Conservation (phyloP, 2,113 vertebrate species). For the Melanerpes aurifrons region DNA sequence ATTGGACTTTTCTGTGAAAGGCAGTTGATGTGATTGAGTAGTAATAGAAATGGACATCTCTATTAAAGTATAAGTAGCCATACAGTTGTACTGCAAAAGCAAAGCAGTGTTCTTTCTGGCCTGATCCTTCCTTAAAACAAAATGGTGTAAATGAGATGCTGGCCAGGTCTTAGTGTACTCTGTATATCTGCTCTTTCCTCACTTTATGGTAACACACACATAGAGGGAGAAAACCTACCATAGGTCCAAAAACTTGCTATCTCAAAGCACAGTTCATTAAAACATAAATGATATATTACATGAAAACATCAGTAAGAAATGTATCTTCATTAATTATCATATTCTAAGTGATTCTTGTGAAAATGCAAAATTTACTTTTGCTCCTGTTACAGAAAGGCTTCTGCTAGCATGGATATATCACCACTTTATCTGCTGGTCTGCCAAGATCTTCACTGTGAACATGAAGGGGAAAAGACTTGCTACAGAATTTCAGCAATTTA, state of each 20-base stretch:
- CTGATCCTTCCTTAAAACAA: not conserved
- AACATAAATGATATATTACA: not conserved
- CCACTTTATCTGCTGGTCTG: not conserved
- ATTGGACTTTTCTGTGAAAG: conserved; percentile 16
- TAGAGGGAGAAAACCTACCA: not conserved
- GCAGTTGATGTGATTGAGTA: not conserved
- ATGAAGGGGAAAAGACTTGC: not conserved
- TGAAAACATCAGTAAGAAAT: not conserved
- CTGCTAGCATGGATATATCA: not conserved
- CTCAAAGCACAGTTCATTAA: not conserved
- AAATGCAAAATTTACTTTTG: not conserved
- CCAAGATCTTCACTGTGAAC: not conserved
- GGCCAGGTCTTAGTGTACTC: not conserved
- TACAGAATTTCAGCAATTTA: not conserved
- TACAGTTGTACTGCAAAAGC: not conserved
- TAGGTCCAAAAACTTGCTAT: not conserved
- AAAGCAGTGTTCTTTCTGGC: not conserved
- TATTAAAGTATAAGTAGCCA: not conserved
- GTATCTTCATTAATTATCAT: not conserved
- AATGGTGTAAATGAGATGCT: not conserved
- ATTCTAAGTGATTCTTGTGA: not conserved
- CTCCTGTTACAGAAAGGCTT: not conserved
- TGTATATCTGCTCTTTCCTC: not conserved
- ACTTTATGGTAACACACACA: not conserved
- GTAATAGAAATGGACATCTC: conserved; percentile 26